phyloP scores from a whole-genome alignment of 2,113 vertebrate genomes.

The Ploceus nigricollis region DNA sequence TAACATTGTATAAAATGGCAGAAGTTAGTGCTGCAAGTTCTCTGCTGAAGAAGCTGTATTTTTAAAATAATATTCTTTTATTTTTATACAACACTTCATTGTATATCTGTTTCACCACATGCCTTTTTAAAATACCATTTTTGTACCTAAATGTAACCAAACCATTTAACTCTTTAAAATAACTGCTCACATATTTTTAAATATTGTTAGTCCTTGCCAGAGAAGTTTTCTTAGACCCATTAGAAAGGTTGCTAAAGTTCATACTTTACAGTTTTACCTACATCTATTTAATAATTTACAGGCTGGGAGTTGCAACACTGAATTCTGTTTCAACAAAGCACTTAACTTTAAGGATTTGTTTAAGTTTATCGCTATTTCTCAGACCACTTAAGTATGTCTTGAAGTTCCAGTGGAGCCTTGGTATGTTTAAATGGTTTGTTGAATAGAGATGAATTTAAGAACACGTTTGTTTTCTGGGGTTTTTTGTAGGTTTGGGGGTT shows the following conservation, averaged over 20 bases:
- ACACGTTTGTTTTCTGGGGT: fast-evolving
- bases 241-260: not conserved
- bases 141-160: not conserved
- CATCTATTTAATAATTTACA: conserved; percentile 60
- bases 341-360: conserved; percentile 40
- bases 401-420: conserved; percentile 17
- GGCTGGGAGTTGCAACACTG: not conserved
- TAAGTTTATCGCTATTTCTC: conserved; percentile 1
- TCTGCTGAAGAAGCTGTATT: not conserved
- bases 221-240: not conserved
- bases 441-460: not conserved
- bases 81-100: not conserved
- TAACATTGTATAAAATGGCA: not conserved
- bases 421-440: conserved; percentile 15
- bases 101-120: not conserved
- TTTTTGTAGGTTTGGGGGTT: not conserved
- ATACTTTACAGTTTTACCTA: conserved; percentile 20
- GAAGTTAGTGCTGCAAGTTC: not conserved
- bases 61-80: not conserved
- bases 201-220: not conserved
- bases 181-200: not conserved
- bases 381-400: conserved; percentile 16
- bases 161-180: not conserved
- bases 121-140: not conserved
- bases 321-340: conserved; percentile 44